phyloP scores from a whole-genome alignment of 2,113 vertebrate species.

The Polypterus bichir region DNA sequence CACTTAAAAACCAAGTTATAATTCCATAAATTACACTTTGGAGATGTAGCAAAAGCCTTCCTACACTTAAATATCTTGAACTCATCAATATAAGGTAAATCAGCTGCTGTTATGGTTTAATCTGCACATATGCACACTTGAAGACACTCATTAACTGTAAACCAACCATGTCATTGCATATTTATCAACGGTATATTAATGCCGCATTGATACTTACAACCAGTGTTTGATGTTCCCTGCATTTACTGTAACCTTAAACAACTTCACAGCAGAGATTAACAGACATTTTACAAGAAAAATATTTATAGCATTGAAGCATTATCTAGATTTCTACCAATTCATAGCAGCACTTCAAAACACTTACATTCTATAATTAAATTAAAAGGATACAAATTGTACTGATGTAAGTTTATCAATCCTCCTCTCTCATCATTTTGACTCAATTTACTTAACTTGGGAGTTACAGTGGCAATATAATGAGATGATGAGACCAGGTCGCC shows the following conservation, averaged over 20 bases:
- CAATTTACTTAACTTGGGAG: too few relatives aligned
- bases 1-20: too few relatives aligned
- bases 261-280: conserved; percentile 9
- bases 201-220: conserved; percentile 2
- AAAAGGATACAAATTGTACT: too few relatives aligned
- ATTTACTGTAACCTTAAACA: not conserved
- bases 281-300: conserved; percentile 7
- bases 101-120: conserved; percentile 10
- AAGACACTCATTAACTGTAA: conserved; percentile 10
- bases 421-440: too few relatives aligned
- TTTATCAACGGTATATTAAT: conserved; percentile 6
- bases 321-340: too few relatives aligned
- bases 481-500: too few relatives aligned
- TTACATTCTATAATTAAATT: too few relatives aligned
- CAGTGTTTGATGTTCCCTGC: conserved; percentile 7
- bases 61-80: conserved; percentile 4
- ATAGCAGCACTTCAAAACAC: too few relatives aligned
- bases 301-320: too few relatives aligned
- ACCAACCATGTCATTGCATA: conserved; percentile 11
- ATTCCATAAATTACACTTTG: too few relatives aligned
- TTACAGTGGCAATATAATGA: too few relatives aligned
- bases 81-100: conserved; percentile 6
- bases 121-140: conserved; percentile 8
- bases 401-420: too few relatives aligned
- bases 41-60: conserved; percentile 2